Percentiles rank a stretch among this genome's conserved stretches.
These are phyloP conservation scores for Synergus umbraculus DNA, from an alignment of 2,888 invertebrate genomes.

Conservation along the genomic window DNA sequence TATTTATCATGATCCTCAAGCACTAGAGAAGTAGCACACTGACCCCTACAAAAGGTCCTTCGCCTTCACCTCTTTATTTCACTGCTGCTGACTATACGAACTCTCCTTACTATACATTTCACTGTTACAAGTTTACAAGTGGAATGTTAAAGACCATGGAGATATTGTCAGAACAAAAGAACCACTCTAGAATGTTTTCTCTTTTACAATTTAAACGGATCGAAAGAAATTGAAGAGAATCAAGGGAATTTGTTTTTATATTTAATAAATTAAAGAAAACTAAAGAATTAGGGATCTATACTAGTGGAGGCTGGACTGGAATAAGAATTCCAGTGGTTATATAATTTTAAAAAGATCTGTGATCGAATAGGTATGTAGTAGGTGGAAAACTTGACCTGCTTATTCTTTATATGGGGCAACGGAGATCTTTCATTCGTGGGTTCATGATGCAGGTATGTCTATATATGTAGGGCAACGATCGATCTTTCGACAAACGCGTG, in stretches of 20 bases:
- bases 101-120: slow-evolving; percentile 10
- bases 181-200: neutral
- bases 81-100: slow-evolving; percentile 2
- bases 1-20: neutral
- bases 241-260: neutral
- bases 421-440: slow-evolving; percentile 40
- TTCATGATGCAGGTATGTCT: slow-evolving; percentile 19
- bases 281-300: too few species aligned
- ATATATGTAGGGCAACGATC: slow-evolving; percentile 49
- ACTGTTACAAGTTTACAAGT: slow-evolving; percentile 4
- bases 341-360: neutral
- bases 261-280: too few species aligned
- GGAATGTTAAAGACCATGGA: neutral
- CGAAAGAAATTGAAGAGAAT: neutral
- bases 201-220: neutral
- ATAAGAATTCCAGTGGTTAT: neutral
- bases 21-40: slow-evolving; percentile 32
- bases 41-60: slow-evolving; percentile 35
- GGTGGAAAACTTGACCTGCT: slow-evolving; percentile 64
- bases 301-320: too few species aligned
- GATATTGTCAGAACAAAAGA: neutral
- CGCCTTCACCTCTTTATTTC: slow-evolving; percentile 26
- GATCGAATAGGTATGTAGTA: neutral
- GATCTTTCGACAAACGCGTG: slow-evolving; percentile 51
- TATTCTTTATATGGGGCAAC: slow-evolving; percentile 54